These are phyloP conservation scores for Drosophila elegans DNA, from an alignment of 1,140 invertebrate genomes.

Conservation along the genomic window DNA sequence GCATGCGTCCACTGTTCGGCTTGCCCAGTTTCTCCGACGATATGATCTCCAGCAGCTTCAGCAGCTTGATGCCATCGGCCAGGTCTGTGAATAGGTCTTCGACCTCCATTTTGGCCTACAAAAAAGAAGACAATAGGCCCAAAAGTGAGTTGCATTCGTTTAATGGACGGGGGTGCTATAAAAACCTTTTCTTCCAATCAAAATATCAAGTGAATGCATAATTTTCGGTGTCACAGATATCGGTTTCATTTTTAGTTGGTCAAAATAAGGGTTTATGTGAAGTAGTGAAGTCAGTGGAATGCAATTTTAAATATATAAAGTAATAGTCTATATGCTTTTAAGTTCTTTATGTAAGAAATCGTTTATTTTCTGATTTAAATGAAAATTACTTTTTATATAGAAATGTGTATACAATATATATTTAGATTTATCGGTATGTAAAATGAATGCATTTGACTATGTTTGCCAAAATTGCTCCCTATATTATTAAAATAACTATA, in stretches of 20 bases:
- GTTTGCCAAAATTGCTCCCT: no score
- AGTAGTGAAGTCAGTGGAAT: no score
- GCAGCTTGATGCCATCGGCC: slow-evolving; percentile 96
- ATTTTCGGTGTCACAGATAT: background rate
- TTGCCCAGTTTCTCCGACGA: slow-evolving; percentile 98
- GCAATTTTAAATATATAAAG: no score
- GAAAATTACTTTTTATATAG: no score
- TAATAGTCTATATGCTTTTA: no score
- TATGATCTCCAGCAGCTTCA: slow-evolving; percentile 99
- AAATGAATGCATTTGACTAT: no score
- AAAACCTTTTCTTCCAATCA: slow-evolving; percentile 22
- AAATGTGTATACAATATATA: no score
- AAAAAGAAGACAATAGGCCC: slow-evolving; percentile 24
- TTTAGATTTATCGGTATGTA: no score
- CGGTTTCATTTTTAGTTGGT: slow-evolving; percentile 9
- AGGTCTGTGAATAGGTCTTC: slow-evolving; percentile 98
- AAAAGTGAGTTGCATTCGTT: slow-evolving; percentile 28
- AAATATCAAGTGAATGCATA: slow-evolving; percentile 25
- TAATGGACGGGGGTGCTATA: slow-evolving; percentile 12
- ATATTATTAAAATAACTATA: no score
- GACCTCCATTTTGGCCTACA: slow-evolving; percentile 96
- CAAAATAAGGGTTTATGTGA: no score
- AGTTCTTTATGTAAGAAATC: no score
- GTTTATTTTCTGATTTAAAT: no score
- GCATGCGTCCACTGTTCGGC: slow-evolving; percentile 98